Conservation (phyloP, 2,888 invertebrate species). For the Diloba caeruleocephala region DNA sequence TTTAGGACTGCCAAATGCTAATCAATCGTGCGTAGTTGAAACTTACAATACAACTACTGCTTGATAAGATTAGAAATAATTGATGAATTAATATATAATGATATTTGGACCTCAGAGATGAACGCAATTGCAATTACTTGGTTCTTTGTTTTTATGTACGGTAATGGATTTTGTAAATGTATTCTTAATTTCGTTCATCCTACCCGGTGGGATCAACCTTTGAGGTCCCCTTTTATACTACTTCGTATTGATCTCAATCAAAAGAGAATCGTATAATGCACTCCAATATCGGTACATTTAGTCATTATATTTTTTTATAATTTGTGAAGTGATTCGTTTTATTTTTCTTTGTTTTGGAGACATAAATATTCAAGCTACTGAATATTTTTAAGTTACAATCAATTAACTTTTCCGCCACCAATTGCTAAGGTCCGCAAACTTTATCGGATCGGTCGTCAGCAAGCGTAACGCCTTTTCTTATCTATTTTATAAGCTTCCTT, state of each 20-base stretch:
- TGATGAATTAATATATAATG: slow-evolving; percentile 37
- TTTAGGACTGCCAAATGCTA: slow-evolving; percentile 25
- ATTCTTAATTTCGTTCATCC: not conserved
- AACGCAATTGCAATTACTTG: slow-evolving; percentile 14
- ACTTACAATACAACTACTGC: slow-evolving; percentile 44
- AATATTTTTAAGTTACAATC: too few species aligned
- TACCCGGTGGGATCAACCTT: not conserved
- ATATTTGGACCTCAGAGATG: slow-evolving; percentile 26
- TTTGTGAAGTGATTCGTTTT: slow-evolving; percentile 26
- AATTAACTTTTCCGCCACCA: too few species aligned
- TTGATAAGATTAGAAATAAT: slow-evolving; percentile 26
- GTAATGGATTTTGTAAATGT: slow-evolving; percentile 17
- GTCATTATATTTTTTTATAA: slow-evolving; percentile 13
- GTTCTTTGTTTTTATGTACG: slow-evolving; percentile 14
- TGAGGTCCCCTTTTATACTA: slow-evolving; percentile 3
- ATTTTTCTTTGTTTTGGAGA: slow-evolving; percentile 15
- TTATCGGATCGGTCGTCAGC: too few species aligned
- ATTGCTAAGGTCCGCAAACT: too few species aligned
- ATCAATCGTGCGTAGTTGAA: slow-evolving; percentile 33
- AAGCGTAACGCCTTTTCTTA: too few species aligned
- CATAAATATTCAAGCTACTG: too few species aligned
- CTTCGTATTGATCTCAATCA: slow-evolving; percentile 22
- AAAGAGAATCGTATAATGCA: slow-evolving; percentile 8
- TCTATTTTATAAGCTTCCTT: too few species aligned
- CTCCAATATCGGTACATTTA: slow-evolving; percentile 7